Base-by-base conservation (phyloP, 1,140 invertebrate genomes). In the Heliconius hermathena region DNA sequence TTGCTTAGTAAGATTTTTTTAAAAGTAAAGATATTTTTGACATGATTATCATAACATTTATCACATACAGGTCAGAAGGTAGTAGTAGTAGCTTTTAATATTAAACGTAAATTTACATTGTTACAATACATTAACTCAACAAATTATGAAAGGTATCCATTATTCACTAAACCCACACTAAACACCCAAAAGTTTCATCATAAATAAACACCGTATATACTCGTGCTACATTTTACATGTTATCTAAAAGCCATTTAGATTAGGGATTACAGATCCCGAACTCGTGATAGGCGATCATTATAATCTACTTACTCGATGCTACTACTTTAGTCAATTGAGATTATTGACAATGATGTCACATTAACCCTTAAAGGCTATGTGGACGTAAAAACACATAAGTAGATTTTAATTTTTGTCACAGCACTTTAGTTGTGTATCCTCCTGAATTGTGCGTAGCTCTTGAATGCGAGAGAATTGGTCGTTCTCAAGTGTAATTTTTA, bases 191-290 rank as follows among this genome's bases (percentile, higher is more conserved):
- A 72, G 36, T 72, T 72, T 72, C 36, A 72, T 72, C 71, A 38
- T 71, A 71, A 71, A 71, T 38, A 71, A 71, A 71, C 71, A 71
- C 8, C 16, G 36, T 54, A 38, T 76, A 70, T 72, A 72, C 70
- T 38, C 76, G 18, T 29, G 76, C 70, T 71, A 71, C 54, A 71
- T 77, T 76, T 76, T 77, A 18, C 71, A 76, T 83, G 76, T 81
- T 77, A 79, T 83, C 82, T 76, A 73, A 81, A 83, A 83, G 66
- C 80, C 80, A 83, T 83, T 77, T 75, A 66, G 77, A 80, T 78
- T 71, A 57, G 54, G 82, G 72, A 83, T 83, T 83, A 81, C 54
- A 77, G 72, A 81, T 81, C 81, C 75, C 57, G 70, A 73, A 78
- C 57, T 29, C 38, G 73, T 73, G 81, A 75, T 82, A 72, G 38